Conservation (phyloP, 2,888 invertebrate species). For the Gastrophysa polygoni region DNA sequence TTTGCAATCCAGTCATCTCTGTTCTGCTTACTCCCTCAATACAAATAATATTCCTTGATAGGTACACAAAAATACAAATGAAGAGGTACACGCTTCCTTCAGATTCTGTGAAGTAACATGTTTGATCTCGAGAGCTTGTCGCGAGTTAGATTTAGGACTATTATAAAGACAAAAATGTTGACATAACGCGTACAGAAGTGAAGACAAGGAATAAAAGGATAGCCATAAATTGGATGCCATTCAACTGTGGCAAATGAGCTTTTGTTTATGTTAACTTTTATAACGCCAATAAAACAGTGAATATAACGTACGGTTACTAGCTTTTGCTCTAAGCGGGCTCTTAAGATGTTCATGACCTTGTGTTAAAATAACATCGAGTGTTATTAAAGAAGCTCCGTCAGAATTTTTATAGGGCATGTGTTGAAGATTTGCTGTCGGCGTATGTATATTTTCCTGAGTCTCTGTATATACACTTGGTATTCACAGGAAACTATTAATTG, state of each 20-base stretch:
- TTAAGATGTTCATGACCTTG: slow-evolving; percentile 25
- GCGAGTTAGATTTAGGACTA: too few relatives aligned
- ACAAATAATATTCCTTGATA: too few relatives aligned
- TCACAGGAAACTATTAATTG: slow-evolving; percentile 48
- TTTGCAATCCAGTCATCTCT: too few relatives aligned
- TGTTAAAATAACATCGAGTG: slow-evolving; percentile 20
- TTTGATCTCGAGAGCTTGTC: too few relatives aligned
- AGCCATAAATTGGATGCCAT: background rate
- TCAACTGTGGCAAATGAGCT: slow-evolving; percentile 3
- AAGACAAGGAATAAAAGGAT: background rate
- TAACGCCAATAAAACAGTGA: slow-evolving; percentile 12
- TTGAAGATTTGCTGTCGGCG: slow-evolving; percentile 38
- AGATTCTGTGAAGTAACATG: too few relatives aligned
- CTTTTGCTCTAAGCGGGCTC: slow-evolving; percentile 16
- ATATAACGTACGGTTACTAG: slow-evolving; percentile 9
- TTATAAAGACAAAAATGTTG: too few relatives aligned
- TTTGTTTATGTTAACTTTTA: slow-evolving; percentile 9
- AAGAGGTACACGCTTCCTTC: too few relatives aligned
- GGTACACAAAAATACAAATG: too few relatives aligned
- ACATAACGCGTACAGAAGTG: background rate
- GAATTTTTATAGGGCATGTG: slow-evolving; percentile 43
- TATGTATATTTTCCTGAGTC: slow-evolving; percentile 41
- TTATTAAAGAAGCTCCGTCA: background rate
- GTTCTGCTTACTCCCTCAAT: too few relatives aligned
- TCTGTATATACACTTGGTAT: slow-evolving; percentile 43